These are phyloP conservation scores for Andrena camellia DNA, from an alignment of 2,888 invertebrate species.

Conservation along the genomic window DNA sequence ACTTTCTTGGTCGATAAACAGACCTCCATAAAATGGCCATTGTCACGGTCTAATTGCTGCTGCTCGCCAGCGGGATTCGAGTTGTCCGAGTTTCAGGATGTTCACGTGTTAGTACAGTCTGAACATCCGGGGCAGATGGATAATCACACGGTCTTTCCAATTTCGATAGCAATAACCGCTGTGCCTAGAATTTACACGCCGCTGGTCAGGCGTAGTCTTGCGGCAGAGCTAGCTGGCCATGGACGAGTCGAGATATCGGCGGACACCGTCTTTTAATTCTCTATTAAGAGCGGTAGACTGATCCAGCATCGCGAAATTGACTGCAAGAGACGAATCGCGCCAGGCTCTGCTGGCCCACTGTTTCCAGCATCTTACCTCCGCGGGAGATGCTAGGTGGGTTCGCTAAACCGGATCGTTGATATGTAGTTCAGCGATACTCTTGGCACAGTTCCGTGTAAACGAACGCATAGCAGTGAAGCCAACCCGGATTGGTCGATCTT, in stretches of 20 bases:
- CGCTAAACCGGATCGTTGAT: neutral
- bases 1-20: conserved; percentile 35
- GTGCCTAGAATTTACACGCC: too few species aligned
- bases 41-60: conserved; percentile 37
- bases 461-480: too few species aligned
- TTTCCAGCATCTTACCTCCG: neutral
- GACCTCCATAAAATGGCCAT: conserved; percentile 19
- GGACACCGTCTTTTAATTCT: neutral
- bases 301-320: conserved; percentile 21
- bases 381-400: neutral
- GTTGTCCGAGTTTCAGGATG: neutral
- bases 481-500: too few species aligned
- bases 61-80: neutral
- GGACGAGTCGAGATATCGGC: neutral
- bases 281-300: conserved; percentile 5
- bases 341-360: neutral
- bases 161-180: neutral
- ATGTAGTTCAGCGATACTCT: neutral
- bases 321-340: conserved; percentile 11
- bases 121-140: neutral
- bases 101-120: neutral
- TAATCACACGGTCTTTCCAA: too few species aligned
- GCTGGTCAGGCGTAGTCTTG: neutral
- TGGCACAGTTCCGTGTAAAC: neutral
- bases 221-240: neutral